A percentile compares a stretch with the other conserved stretches of the same genome.
Conservation (phyloP, 1,140 invertebrate species). For the Musca domestica region DNA sequence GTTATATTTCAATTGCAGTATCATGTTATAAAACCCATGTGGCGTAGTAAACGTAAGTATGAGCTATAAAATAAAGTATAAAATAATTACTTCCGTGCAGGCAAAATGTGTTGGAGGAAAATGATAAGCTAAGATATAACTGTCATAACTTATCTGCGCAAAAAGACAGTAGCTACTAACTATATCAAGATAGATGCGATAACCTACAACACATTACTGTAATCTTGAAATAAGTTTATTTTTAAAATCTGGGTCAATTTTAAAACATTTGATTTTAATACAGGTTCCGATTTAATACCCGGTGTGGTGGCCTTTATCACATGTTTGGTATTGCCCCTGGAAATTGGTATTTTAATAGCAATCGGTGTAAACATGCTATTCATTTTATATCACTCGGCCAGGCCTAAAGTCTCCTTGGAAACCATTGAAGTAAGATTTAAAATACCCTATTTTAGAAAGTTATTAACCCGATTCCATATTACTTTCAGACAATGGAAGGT, state of each 20-base stretch:
- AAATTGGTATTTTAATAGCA: constrained; percentile 87
- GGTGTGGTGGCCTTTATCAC: constrained; percentile 80
- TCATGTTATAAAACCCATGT: constrained; percentile 73
- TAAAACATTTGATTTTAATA: not conserved
- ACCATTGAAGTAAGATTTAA: constrained; percentile 55
- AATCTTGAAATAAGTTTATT: not conserved
- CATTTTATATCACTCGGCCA: constrained; percentile 84
- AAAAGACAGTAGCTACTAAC: no score
- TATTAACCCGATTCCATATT: no score
- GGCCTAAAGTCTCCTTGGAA: constrained; percentile 80
- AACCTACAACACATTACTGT: no score
- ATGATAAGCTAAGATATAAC: no score
- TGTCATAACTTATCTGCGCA: no score
- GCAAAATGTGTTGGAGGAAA: no score
- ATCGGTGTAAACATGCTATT: constrained; percentile 82
- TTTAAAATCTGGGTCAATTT: not conserved
- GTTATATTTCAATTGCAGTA: constrained; percentile 83
- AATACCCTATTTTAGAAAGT: no score
- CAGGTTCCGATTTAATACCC: constrained; percentile 83
- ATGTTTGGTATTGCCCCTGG: constrained; percentile 78
- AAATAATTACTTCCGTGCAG: no score
- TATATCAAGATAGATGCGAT: no score
- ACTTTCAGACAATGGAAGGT: constrained; percentile 61
- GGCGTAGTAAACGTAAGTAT: constrained; percentile 71
- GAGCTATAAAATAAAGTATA: not conserved